phyloP scores from a whole-genome alignment of 2,888 invertebrate genomes.

The Lepas anatifera region DNA sequence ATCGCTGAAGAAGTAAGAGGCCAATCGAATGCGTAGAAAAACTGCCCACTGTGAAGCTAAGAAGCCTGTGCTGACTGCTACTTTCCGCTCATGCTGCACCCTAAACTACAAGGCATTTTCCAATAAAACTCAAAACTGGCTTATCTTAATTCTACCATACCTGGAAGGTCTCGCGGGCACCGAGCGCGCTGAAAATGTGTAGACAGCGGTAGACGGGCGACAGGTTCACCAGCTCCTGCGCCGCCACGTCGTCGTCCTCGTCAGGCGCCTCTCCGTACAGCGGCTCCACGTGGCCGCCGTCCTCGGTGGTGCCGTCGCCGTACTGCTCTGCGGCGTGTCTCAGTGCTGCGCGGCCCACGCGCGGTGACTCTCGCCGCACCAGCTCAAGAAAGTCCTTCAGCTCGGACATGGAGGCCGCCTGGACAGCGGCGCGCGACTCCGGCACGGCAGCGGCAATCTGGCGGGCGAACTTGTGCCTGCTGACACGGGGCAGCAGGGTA shows the following conservation, averaged over 20 bases:
- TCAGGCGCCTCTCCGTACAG: constrained; percentile 28
- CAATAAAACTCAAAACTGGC: too few species aligned
- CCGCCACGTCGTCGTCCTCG: constrained; percentile 66
- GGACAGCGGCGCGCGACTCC: constrained; percentile 75
- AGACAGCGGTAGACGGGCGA: constrained; percentile 94
- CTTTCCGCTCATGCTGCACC: too few species aligned
- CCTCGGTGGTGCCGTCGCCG: constrained; percentile 24
- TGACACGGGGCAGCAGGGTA: constrained; percentile 77
- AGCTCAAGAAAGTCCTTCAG: constrained; percentile 94
- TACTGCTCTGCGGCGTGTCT: constrained; percentile 49
- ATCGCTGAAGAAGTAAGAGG: too few species aligned
- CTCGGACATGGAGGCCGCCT: constrained; percentile 90
- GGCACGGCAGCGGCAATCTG: constrained; percentile 86
- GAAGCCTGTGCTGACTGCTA: too few species aligned
- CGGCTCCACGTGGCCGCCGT: constrained; percentile 26
- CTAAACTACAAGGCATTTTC: too few species aligned
- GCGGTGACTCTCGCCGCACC: constrained; percentile 78
- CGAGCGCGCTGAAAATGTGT: constrained; percentile 85
- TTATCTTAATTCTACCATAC: too few species aligned
- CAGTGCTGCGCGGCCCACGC: constrained; percentile 77
- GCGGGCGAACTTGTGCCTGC: constrained; percentile 88
- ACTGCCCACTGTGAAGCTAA: too few species aligned
- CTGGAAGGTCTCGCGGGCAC: constrained; percentile 84
- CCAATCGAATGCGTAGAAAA: too few species aligned
- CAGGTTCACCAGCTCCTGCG: constrained; percentile 94